These are phyloP conservation scores for Tragelaphus eurycerus DNA, from an alignment of 2,797 vertebrate species.

Conservation along the genomic window DNA sequence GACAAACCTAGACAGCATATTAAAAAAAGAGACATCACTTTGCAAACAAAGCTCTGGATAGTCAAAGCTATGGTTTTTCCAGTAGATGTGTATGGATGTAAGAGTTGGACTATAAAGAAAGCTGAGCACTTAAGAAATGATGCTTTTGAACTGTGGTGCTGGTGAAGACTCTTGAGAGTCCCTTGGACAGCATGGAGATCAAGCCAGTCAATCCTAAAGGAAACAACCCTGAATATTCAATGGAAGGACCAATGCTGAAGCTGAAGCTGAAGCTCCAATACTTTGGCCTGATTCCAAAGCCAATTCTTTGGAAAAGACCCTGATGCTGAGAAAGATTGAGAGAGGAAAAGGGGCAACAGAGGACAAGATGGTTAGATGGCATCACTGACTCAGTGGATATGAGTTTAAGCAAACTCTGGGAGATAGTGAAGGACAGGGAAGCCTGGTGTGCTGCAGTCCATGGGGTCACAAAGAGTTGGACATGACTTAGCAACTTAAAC, in stretches of 20 bases:
- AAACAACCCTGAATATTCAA: not conserved
- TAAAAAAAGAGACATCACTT: not conserved
- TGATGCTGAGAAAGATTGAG: not conserved
- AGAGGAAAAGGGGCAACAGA: not conserved
- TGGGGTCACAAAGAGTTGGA: not conserved
- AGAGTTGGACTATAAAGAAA: not conserved
- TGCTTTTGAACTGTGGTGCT: not conserved
- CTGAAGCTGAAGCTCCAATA: not conserved
- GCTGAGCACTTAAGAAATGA: not conserved
- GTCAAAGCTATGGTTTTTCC: not conserved
- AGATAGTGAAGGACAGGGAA: not conserved
- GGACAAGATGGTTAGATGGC: not conserved
- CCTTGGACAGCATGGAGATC: not conserved
- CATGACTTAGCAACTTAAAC: not conserved
- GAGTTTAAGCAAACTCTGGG: not conserved
- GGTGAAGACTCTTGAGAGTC: not conserved
- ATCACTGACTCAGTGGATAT: not conserved
- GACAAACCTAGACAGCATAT: not conserved
- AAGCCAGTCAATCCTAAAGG: not conserved
- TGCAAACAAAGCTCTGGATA: not conserved
- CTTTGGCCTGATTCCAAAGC: not conserved
- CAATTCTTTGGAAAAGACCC: not conserved
- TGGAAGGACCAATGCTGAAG: not conserved
- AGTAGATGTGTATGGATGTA: not conserved
- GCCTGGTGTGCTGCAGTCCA: not conserved